Percentiles rank a stretch among this genome's conserved stretches.
phyloP scores from a whole-genome alignment of 2,888 invertebrate species.

The Drosophila ezoana region DNA sequence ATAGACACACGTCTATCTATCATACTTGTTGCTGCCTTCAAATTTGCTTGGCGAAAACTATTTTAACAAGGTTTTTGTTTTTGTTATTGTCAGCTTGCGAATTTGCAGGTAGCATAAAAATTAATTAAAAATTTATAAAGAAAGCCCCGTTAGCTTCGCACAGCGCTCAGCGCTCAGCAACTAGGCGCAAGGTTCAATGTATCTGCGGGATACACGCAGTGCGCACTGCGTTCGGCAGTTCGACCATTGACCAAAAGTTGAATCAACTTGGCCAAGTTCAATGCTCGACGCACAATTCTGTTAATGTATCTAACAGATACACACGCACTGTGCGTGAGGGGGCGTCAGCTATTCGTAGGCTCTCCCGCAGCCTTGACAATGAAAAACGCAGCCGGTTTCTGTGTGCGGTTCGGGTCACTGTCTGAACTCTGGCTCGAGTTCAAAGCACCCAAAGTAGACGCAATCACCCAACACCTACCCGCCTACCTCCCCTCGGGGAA shows the following conservation, averaged over 20 bases:
- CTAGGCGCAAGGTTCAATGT: slow-evolving; percentile 63
- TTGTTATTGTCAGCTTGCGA: slow-evolving; percentile 8
- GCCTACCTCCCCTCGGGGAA: slow-evolving; percentile 22
- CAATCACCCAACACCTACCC: neutral
- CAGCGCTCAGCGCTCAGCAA: slow-evolving; percentile 6
- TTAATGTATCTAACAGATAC: slow-evolving; percentile 36
- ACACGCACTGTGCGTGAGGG: slow-evolving; percentile 46
- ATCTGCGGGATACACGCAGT: slow-evolving; percentile 61
- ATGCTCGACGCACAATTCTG: slow-evolving; percentile 48
- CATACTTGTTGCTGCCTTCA: slow-evolving; percentile 58
- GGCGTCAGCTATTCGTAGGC: slow-evolving; percentile 35
- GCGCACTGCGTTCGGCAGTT: neutral
- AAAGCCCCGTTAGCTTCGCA: slow-evolving; percentile 44
- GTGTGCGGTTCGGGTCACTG: slow-evolving; percentile 45
- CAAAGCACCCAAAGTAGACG: slow-evolving; percentile 38
- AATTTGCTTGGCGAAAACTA: slow-evolving; percentile 32
- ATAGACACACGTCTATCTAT: slow-evolving; percentile 50
- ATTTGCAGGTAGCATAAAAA: slow-evolving; percentile 60
- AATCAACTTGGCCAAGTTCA: slow-evolving; percentile 72
- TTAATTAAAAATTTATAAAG: slow-evolving; percentile 68
- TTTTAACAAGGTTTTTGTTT: slow-evolving; percentile 60
- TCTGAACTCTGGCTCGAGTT: slow-evolving; percentile 42
- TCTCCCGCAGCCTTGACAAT: slow-evolving; percentile 52
- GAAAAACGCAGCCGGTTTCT: slow-evolving; percentile 50
- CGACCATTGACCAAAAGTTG: slow-evolving; percentile 51